Evolutionary conservation across 2,113 vertebrate species (phyloP).

Genomic region (Fukomys damarensis): DNA sequence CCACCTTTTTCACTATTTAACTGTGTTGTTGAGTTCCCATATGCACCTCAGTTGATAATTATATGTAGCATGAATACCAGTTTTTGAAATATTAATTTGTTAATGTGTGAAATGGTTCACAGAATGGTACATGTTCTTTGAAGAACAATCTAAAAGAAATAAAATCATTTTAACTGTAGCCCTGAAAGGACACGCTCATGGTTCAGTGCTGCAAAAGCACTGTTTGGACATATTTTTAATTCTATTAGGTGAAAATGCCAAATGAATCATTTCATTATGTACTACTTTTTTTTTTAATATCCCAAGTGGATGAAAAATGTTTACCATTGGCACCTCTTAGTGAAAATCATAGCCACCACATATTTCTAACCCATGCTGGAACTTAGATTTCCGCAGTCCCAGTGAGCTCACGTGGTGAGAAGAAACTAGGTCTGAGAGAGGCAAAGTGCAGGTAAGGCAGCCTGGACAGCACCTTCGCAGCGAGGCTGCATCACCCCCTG

Average conservation of each 20-base stretch:
- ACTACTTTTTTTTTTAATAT: not conserved
- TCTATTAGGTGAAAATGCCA: not conserved
- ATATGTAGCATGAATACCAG: not conserved
- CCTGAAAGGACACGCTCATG: not conserved
- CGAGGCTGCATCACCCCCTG: accelerated
- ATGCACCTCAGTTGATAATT: not conserved
- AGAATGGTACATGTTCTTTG: not conserved
- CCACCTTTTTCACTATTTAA: not conserved
- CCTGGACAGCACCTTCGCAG: not conserved
- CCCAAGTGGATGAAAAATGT: not conserved
- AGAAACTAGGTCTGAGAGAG: not conserved
- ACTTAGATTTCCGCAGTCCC: not conserved
- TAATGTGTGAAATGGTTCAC: not conserved
- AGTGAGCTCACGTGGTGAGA: not conserved
- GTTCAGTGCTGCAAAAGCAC: not conserved
- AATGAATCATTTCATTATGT: not conserved
- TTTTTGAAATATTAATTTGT: not conserved
- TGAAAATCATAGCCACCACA: not conserved
- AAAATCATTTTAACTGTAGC: not conserved
- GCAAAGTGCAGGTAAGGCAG: too few relatives aligned
- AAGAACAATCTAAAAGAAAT: not conserved
- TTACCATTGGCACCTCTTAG: not conserved
- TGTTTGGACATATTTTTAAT: not conserved
- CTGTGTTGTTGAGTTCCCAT: not conserved
- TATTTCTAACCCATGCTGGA: not conserved